Evolutionary conservation across 2,888 invertebrate species (phyloP).

Genomic region (Peribatodes rhomboidaria): DNA sequence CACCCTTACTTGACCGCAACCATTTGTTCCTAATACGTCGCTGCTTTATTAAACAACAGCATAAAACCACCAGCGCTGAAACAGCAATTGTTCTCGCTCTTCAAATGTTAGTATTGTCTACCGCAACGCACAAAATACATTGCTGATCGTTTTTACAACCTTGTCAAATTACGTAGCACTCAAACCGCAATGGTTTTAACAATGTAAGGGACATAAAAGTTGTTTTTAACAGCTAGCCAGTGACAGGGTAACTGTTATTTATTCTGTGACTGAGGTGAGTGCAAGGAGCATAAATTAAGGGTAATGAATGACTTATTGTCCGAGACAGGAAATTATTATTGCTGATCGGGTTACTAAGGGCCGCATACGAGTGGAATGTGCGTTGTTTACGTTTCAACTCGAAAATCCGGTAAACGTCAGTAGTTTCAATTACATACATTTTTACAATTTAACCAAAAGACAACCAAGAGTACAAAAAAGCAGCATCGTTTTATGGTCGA

Average conservation of each 20-base stretch:
- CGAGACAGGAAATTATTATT: constrained; percentile 84
- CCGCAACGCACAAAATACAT: constrained; percentile 54
- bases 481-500: no score
- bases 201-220: constrained; percentile 48
- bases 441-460: no score
- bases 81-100: constrained; percentile 16
- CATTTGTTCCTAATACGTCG: constrained; percentile 38
- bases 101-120: constrained; percentile 10
- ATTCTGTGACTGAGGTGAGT: constrained; percentile 67
- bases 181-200: constrained; percentile 56
- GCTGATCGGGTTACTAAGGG: constrained; percentile 68
- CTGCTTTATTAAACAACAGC: constrained; percentile 8
- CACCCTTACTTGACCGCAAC: constrained; percentile 51
- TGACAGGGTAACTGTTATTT: neutral
- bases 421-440: constrained; percentile 3
- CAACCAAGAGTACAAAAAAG: no score
- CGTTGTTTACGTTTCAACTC: constrained; percentile 7
- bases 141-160: constrained; percentile 60
- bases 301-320: constrained; percentile 85
- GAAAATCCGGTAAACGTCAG: neutral
- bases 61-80: neutral
- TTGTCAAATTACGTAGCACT: constrained; percentile 43
- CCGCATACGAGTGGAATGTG: constrained; percentile 49
- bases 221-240: constrained; percentile 60
- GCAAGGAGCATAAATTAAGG: constrained; percentile 83